Conservation (phyloP, 2,797 vertebrate genomes). For the Rachycentron canadum region DNA sequence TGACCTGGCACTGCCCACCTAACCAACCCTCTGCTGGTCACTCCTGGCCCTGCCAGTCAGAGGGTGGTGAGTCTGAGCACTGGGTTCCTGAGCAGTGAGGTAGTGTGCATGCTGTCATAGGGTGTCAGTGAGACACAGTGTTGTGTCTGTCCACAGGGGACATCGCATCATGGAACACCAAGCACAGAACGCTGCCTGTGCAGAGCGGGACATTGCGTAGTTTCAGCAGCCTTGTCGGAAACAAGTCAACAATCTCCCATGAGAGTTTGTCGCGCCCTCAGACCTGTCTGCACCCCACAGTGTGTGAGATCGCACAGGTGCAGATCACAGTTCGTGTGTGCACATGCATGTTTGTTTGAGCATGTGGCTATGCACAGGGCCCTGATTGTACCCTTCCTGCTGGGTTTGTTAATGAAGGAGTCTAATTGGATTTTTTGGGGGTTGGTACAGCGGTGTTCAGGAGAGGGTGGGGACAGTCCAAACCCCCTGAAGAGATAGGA, state of each 20-base stretch:
- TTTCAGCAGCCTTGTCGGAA: constrained; percentile 57
- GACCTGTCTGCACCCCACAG: constrained; percentile 44
- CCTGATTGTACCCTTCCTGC: constrained; percentile 69
- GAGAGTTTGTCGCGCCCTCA: constrained; percentile 21
- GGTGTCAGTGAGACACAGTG: constrained; percentile 67
- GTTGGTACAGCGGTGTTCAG: constrained; percentile 53
- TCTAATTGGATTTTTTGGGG: constrained; percentile 80
- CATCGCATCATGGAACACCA: constrained; percentile 78
- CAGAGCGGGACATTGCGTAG: constrained; percentile 34
- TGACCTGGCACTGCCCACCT: neutral
- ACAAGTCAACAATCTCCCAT: constrained; percentile 49
- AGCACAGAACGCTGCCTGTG: constrained; percentile 51
- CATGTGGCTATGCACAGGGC: constrained; percentile 42
- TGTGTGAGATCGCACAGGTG: constrained; percentile 62
- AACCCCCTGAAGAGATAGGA: constrained; percentile 68
- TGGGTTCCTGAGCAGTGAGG: constrained; percentile 64
- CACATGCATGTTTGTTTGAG: constrained; percentile 21
- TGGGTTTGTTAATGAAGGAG: constrained; percentile 81
- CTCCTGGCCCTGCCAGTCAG: constrained; percentile 4
- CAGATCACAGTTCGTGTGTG: constrained; percentile 43
- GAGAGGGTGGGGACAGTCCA: constrained; percentile 41
- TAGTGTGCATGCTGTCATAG: constrained; percentile 70
- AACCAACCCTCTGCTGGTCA: neutral
- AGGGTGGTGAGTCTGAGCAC: constrained; percentile 39
- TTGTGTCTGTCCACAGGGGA: constrained; percentile 67